phyloP scores from a whole-genome alignment of 1,140 invertebrate genomes.

The Drosophila oshimai region DNA sequence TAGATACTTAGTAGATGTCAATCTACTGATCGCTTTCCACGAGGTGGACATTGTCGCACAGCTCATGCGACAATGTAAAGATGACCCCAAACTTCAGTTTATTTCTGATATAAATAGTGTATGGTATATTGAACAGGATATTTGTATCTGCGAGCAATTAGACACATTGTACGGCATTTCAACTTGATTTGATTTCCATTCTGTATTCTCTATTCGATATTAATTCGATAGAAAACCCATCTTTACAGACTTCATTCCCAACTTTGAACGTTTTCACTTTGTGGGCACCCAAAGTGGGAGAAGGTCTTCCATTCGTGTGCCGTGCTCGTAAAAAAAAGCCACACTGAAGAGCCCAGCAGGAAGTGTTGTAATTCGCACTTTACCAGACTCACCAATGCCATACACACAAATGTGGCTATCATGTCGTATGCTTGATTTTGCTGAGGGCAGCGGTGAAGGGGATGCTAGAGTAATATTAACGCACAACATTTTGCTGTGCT shows the following conservation, averaged over 20 bases:
- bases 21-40: background rate
- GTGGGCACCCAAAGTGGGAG: background rate
- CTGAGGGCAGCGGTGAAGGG: background rate
- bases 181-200: slow-evolving; percentile 58
- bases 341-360: slow-evolving; percentile 32
- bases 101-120: background rate
- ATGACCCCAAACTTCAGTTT: background rate
- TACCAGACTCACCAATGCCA: slow-evolving; percentile 26
- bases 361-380: slow-evolving; percentile 76
- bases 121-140: background rate
- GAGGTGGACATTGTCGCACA: background rate
- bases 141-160: slow-evolving; percentile 46
- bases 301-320: background rate
- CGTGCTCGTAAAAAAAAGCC: slow-evolving; percentile 35
- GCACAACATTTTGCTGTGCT: slow-evolving; percentile 48
- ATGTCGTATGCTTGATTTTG: slow-evolving; percentile 61
- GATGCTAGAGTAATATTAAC: slow-evolving; percentile 11
- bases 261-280: background rate
- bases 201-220: slow-evolving; percentile 26
- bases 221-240: background rate
- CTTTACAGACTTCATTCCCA: background rate
- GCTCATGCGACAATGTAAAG: background rate
- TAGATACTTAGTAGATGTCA: no score
- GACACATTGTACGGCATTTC: slow-evolving; percentile 51
- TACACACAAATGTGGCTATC: slow-evolving; percentile 38